Conservation (phyloP, 2,888 invertebrate genomes). For the Fissipunctia ypsillon region DNA sequence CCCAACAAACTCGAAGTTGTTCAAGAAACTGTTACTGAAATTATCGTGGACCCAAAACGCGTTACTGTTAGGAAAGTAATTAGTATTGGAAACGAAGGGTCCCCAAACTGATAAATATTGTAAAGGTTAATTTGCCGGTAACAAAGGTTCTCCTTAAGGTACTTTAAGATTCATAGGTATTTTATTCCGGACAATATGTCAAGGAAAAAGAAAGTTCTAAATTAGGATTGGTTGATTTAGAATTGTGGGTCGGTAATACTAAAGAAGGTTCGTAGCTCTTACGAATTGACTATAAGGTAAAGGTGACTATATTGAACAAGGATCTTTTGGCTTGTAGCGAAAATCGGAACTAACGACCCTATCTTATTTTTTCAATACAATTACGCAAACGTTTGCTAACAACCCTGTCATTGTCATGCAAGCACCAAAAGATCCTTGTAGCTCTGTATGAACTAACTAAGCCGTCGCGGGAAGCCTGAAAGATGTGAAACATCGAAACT, state of each 20-base stretch:
- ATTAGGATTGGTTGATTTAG: conserved; percentile 5
- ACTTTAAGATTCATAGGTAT: conserved; percentile 42
- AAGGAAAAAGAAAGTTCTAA: conserved; percentile 16
- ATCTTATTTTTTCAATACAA: background rate
- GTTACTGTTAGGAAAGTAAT: conserved; percentile 76
- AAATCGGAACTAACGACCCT: background rate
- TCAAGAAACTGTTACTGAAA: conserved; percentile 65
- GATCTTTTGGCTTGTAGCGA: background rate
- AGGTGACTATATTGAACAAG: background rate
- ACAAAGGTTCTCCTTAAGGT: conserved; percentile 55
- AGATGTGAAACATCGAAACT: too few relatives aligned
- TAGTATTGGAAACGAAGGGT: conserved; percentile 72
- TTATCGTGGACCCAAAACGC: conserved; percentile 67
- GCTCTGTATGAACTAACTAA: background rate
- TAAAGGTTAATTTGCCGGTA: conserved; percentile 71
- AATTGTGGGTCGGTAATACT: conserved; percentile 11
- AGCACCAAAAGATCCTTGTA: background rate
- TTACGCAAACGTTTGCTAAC: background rate
- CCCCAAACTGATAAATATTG: conserved; percentile 78
- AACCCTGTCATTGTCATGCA: background rate
- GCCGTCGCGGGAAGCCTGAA: too few relatives aligned
- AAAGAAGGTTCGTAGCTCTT: conserved; percentile 5
- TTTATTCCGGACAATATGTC: conserved; percentile 14
- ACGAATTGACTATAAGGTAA: background rate
- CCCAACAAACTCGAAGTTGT: conserved; percentile 15